Evolutionary conservation across 2,113 vertebrate genomes (phyloP).

Genomic region (Chascanopsetta lugubris): DNA sequence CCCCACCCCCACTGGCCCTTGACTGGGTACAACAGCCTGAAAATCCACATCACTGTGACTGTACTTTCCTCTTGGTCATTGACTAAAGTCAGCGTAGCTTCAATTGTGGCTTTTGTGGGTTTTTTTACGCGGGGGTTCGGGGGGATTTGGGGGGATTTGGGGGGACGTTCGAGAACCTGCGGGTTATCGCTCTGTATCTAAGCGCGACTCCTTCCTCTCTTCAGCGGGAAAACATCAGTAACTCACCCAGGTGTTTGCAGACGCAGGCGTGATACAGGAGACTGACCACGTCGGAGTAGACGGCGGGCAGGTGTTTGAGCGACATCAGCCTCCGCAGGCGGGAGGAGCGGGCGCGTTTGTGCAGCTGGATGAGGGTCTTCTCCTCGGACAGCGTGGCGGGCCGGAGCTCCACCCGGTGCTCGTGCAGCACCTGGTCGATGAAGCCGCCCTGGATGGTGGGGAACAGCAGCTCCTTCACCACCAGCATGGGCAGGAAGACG

Average conservation of each 20-base stretch:
- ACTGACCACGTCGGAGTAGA: slow-evolving; percentile 82
- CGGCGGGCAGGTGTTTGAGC: slow-evolving; percentile 88
- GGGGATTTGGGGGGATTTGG: too few relatives aligned
- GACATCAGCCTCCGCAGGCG: slow-evolving; percentile 92
- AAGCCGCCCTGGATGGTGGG: slow-evolving; percentile 82
- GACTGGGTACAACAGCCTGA: too few relatives aligned
- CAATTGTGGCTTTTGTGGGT: too few relatives aligned
- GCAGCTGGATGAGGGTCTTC: slow-evolving; percentile 85
- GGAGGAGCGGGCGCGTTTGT: slow-evolving; percentile 87
- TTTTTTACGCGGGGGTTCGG: too few relatives aligned
- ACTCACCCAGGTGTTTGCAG: slow-evolving; percentile 85
- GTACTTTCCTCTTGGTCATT: too few relatives aligned
- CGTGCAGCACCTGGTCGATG: slow-evolving; percentile 91
- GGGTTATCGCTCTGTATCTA: too few relatives aligned
- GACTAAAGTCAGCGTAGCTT: too few relatives aligned
- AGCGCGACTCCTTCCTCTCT: neutral
- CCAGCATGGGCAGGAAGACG: slow-evolving; percentile 92
- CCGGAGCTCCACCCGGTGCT: slow-evolving; percentile 90
- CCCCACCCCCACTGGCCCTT: too few relatives aligned
- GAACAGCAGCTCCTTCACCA: slow-evolving; percentile 94
- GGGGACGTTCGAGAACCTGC: too few relatives aligned
- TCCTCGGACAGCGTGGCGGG: slow-evolving; percentile 95
- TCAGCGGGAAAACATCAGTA: neutral
- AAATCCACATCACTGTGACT: too few relatives aligned
- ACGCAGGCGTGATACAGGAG: slow-evolving; percentile 86